Evolutionary conservation across 2,888 invertebrate species (phyloP).

Genomic region (Acronicta psi): DNA sequence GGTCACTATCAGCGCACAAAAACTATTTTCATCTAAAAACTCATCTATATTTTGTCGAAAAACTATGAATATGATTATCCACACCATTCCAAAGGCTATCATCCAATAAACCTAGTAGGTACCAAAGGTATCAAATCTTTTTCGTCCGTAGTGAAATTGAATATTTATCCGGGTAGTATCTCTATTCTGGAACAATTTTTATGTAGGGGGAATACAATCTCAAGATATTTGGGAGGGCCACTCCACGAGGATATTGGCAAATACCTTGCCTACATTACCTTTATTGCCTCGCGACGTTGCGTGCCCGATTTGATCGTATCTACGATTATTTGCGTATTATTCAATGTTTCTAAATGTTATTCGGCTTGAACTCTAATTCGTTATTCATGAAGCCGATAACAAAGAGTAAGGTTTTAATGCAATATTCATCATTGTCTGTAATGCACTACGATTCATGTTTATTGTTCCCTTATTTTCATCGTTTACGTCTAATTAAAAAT

Average conservation of each 20-base stretch:
- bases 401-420: conserved; percentile 57
- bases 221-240: conserved; percentile 88
- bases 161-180: conserved; percentile 89
- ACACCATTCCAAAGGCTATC: conserved; percentile 86
- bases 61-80: conserved; percentile 88
- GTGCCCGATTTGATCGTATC: conserved; percentile 82
- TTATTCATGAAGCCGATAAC: conserved; percentile 65
- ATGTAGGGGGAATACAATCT: conserved; percentile 88
- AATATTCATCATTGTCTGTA: conserved; percentile 55
- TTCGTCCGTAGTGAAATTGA: conserved; percentile 89
- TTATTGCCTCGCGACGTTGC: conserved; percentile 85
- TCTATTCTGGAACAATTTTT: conserved; percentile 89
- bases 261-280: conserved; percentile 88
- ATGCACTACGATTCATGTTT: conserved; percentile 44
- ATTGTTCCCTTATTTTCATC: conserved; percentile 33
- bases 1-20: conserved; percentile 64
- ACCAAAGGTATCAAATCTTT: conserved; percentile 88
- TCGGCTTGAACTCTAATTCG: conserved; percentile 69
- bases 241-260: conserved; percentile 87
- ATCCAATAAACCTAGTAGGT: conserved; percentile 87
- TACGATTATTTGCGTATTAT: conserved; percentile 80
- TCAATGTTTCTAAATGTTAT: conserved; percentile 80
- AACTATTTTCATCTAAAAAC: conserved; percentile 73
- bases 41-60: conserved; percentile 77
- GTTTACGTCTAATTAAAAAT: conserved; percentile 39